Percentiles rank a stretch among this genome's conserved stretches.
phyloP scores from a whole-genome alignment of 2,888 invertebrate species.

The Coleophora flavipennella region DNA sequence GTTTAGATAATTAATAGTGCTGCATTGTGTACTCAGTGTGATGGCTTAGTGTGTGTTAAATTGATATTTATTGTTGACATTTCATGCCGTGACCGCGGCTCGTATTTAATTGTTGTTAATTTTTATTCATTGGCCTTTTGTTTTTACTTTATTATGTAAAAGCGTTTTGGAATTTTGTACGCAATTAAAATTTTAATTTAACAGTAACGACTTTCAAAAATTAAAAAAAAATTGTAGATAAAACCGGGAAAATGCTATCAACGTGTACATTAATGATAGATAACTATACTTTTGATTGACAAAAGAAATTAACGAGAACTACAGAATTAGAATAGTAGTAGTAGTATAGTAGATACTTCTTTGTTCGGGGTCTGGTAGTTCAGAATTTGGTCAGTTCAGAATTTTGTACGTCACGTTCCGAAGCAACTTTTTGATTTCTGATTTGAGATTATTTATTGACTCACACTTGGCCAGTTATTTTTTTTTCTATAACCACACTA shows the following conservation, averaged over 20 bases:
- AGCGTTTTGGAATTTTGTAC: slow-evolving; percentile 17
- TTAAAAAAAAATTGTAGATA: neutral
- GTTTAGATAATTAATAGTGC: slow-evolving; percentile 60
- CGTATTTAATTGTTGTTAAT: slow-evolving; percentile 37
- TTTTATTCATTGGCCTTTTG: slow-evolving; percentile 24
- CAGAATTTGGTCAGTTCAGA: too few species aligned
- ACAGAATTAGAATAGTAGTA: neutral
- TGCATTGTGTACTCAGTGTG: slow-evolving; percentile 30
- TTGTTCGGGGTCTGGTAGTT: too few species aligned
- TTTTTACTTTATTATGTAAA: slow-evolving; percentile 16
- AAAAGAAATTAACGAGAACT: neutral
- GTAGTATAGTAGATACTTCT: too few species aligned
- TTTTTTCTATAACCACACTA: too few species aligned
- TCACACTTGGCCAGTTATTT: too few species aligned
- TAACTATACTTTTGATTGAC: neutral
- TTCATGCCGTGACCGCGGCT: slow-evolving; percentile 40
- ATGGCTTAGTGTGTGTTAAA: slow-evolving; percentile 41
- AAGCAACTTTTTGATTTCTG: too few species aligned
- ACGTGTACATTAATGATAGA: neutral
- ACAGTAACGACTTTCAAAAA: neutral
- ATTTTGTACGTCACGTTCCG: too few species aligned
- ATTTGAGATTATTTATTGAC: too few species aligned
- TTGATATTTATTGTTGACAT: slow-evolving; percentile 64
- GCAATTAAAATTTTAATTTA: slow-evolving; percentile 20
- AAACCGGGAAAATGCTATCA: too few species aligned